A percentile compares a stretch with the other conserved stretches of the same genome.
These are phyloP conservation scores for Sciurus niger DNA, from an alignment of 2,113 vertebrate genomes.

Conservation along the genomic window DNA sequence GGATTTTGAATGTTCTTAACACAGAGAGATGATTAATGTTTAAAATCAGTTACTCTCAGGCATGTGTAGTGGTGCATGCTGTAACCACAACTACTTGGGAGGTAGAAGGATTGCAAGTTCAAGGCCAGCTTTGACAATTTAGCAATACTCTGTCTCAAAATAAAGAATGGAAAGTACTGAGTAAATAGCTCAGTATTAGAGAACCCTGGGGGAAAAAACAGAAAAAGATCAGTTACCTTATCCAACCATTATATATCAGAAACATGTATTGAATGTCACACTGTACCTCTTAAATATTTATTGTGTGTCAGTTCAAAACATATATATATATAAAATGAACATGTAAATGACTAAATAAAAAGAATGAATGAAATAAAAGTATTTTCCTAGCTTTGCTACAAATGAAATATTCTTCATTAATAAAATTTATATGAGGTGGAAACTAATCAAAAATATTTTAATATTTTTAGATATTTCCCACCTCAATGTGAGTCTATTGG, in stretches of 20 bases:
- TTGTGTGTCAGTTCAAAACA: neutral
- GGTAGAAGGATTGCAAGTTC: neutral
- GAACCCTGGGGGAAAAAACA: neutral
- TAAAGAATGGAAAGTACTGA: neutral
- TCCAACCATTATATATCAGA: neutral
- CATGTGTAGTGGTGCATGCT: neutral
- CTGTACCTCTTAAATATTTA: neutral
- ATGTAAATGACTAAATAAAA: slow-evolving; percentile 35
- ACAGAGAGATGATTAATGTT: neutral
- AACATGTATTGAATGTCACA: neutral
- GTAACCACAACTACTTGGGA: neutral
- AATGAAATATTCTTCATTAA: neutral
- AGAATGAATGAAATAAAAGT: neutral
- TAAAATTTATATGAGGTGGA: slow-evolving; percentile 34
- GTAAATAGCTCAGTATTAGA: neutral
- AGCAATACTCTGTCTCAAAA: neutral
- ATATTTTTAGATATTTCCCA: slow-evolving; percentile 31
- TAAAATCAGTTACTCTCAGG: neutral
- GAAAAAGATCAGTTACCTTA: neutral
- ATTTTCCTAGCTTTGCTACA: neutral
- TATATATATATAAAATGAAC: neutral
- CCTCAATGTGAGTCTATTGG: neutral
- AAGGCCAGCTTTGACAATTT: neutral
- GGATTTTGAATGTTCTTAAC: neutral
- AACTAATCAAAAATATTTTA: neutral